Percentiles rank a stretch among this genome's conserved stretches.
These are phyloP conservation scores for Tortricodes alternella DNA, from an alignment of 2,888 invertebrate genomes.

Conservation along the genomic window DNA sequence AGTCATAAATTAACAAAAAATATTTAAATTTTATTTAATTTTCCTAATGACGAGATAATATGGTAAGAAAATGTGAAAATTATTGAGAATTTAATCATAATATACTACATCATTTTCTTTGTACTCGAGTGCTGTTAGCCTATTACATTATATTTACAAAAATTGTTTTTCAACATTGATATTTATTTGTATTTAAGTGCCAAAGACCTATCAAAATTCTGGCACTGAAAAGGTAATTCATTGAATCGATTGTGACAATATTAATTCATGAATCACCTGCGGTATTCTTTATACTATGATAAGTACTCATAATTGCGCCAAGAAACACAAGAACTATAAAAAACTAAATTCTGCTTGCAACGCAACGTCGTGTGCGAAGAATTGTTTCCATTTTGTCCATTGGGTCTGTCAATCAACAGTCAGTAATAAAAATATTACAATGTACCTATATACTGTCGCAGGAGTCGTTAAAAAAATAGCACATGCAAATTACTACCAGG, in stretches of 20 bases:
- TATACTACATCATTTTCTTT: constrained; percentile 56
- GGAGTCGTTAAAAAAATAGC: too few relatives aligned
- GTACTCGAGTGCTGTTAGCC: constrained; percentile 73
- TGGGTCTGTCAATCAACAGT: too few relatives aligned
- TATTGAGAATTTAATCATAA: constrained; percentile 29
- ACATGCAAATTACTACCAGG: too few relatives aligned
- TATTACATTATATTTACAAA: constrained; percentile 39
- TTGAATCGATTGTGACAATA: not conserved
- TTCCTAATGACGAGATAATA: constrained; percentile 55
- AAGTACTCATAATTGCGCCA: too few relatives aligned
- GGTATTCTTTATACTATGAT: too few relatives aligned
- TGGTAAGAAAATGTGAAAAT: constrained; percentile 41
- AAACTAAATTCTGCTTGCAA: too few relatives aligned
- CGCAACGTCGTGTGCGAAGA: too few relatives aligned
- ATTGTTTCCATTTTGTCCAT: too few relatives aligned
- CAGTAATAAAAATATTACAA: too few relatives aligned
- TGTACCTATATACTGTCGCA: too few relatives aligned
- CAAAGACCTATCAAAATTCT: not conserved
- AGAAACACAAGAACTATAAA: too few relatives aligned
- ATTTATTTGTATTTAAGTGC: constrained; percentile 1
- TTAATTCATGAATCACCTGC: not conserved
- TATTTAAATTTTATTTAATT: constrained; percentile 70
- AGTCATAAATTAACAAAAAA: constrained; percentile 65
- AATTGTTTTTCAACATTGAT: constrained; percentile 22
- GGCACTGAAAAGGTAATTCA: not conserved